A percentile compares a stretch with the other conserved stretches of the same genome.
Conservation (phyloP, 2,797 vertebrate species). For the Loris lydekkerianus region DNA sequence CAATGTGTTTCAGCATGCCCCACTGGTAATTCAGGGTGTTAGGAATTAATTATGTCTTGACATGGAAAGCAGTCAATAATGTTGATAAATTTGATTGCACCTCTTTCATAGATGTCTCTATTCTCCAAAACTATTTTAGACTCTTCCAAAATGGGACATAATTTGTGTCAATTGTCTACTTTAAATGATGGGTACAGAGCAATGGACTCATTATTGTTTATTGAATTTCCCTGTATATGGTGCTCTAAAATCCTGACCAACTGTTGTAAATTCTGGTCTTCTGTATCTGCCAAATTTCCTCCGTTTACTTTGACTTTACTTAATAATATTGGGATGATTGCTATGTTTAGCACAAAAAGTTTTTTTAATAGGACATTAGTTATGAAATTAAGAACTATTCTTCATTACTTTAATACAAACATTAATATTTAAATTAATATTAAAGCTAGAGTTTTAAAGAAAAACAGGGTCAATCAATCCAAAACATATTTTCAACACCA, state of each 20-base stretch:
- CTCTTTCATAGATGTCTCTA: not conserved
- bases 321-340: not conserved
- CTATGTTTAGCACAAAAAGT: not conserved
- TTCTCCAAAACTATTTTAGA: slow-evolving; percentile 18
- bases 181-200: not conserved
- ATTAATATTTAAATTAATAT: not conserved
- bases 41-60: slow-evolving; percentile 11
- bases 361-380: not conserved
- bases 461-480: not conserved
- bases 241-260: slow-evolving; percentile 18
- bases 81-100: not conserved
- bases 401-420: not conserved
- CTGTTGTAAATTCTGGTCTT: not conserved
- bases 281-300: not conserved
- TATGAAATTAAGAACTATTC: slow-evolving; percentile 26
- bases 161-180: slow-evolving; percentile 11
- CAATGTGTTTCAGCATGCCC: not conserved
- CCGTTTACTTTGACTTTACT: not conserved
- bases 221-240: not conserved
- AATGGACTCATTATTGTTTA: not conserved
- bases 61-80: not conserved
- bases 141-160: not conserved
- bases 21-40: not conserved
- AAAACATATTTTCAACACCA: not conserved
- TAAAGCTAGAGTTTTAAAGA: not conserved